A percentile compares a stretch with the other conserved stretches of the same genome.
phyloP scores from a whole-genome alignment of 2,113 vertebrate genomes.

The Montifringilla adamsi region DNA sequence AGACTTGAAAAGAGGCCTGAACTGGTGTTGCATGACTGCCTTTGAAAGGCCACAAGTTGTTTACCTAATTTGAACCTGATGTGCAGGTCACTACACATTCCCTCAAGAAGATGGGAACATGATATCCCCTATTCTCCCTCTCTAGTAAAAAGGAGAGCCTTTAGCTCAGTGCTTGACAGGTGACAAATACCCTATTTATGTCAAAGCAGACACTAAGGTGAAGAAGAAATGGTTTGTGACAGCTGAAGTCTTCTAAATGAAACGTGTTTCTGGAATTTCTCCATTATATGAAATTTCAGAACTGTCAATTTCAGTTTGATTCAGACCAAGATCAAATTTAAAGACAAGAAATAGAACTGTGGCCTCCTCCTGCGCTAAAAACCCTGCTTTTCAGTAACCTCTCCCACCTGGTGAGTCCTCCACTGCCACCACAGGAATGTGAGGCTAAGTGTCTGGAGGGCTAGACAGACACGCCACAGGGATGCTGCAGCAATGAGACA shows the following conservation, averaged over 20 bases:
- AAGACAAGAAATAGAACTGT: neutral
- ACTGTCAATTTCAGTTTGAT: neutral
- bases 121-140: neutral
- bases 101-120: neutral
- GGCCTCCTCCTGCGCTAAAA: neutral
- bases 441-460: neutral
- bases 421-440: neutral
- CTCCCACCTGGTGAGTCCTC: neutral
- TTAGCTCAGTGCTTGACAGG: neutral
- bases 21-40: neutral
- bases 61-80: neutral
- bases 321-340: neutral
- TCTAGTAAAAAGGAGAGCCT: neutral
- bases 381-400: neutral
- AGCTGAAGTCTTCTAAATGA: neutral
- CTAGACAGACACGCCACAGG: neutral
- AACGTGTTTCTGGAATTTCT: neutral
- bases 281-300: neutral
- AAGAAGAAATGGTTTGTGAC: neutral
- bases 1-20: neutral
- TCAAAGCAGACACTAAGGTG: neutral
- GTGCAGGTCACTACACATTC: neutral
- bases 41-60: neutral
- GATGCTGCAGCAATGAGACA: accelerated
- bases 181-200: neutral